Base-by-base conservation (phyloP, 2,888 invertebrate species). In the Seira musarum region DNA sequence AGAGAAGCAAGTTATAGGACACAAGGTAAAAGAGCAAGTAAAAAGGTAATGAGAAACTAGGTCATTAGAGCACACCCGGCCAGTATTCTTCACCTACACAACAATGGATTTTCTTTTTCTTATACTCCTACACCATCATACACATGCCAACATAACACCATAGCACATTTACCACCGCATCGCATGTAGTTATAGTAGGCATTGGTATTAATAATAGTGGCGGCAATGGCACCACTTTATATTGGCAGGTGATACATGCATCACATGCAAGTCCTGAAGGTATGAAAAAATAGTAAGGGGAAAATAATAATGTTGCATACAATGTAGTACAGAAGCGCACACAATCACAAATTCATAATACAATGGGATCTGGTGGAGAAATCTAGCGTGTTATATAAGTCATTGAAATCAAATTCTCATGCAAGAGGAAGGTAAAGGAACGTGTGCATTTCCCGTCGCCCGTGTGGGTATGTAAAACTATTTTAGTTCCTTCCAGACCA, bases 51-150 rank as follows among this genome's bases (percentile, higher is more conserved):
- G 78, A 72, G 67, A 78, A 78, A 78, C 61, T 78, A 78, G 78
- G 78, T 78, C 78, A 78, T 78, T 78, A 78, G 78, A 78, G 72
- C 78, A 78, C 71, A 66, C 78, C 78, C 78, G 72, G 72, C 72
- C 67, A 78, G 69, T 53, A 53, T 53, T 49, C 63, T 6, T 17
- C 17, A 21, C 17, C 35, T 30, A 30, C 15, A 15, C 65, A 30
- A 65, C 25, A 21, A 22, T 19, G 13, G 22, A 40, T 6, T 40
- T 40, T 40, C 53, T 53, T 53, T 17, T 53, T 53, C 17, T 17
- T 53, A 53, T 17, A 53, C 53, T 53, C 53, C 53, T 17, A 53
- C 53, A 53, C 15, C 53, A 53, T 17, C 53, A 53, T 53, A 53
- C 30, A 30, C 30, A 30, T 30, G n/a, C n/a, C n/a, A 30, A 30